A percentile compares a stretch with the other conserved stretches of the same genome.
phyloP scores from a whole-genome alignment of 2,888 invertebrate genomes.

The Dynastes hyllus region DNA sequence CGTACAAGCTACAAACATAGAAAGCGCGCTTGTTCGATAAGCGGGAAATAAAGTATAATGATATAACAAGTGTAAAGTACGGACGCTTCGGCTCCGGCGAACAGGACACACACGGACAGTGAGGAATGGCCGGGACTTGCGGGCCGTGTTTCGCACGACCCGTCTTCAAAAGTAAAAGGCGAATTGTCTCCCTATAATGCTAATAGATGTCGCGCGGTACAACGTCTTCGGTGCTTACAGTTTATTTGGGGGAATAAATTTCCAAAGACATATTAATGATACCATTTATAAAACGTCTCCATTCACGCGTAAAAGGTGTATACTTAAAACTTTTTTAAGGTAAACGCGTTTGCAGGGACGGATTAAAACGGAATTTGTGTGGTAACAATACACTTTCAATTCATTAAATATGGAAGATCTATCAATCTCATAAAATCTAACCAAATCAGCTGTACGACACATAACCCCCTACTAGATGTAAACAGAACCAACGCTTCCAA shows the following conservation, averaged over 20 bases:
- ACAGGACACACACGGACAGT: conserved; percentile 33
- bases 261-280: conserved; percentile 52
- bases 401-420: too few relatives aligned
- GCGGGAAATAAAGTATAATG: conserved; percentile 35
- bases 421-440: too few relatives aligned
- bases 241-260: conserved; percentile 54
- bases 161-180: conserved; percentile 50
- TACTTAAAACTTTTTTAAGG: neutral
- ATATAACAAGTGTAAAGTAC: conserved; percentile 46
- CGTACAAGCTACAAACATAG: conserved; percentile 27
- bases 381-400: neutral
- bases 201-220: conserved; percentile 55
- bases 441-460: too few relatives aligned
- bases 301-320: conserved; percentile 35
- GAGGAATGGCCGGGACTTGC: conserved; percentile 30
- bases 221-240: conserved; percentile 49
- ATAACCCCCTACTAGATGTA: too few relatives aligned
- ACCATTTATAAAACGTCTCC: conserved; percentile 53
- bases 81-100: conserved; percentile 15
- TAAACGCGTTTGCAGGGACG: neutral
- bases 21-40: neutral
- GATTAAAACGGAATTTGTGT: neutral
- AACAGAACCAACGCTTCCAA: too few relatives aligned
- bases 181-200: conserved; percentile 56
- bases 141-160: conserved; percentile 49